Conservation (phyloP, 2,113 vertebrate species). For the Myiozetetes cayanensis region DNA sequence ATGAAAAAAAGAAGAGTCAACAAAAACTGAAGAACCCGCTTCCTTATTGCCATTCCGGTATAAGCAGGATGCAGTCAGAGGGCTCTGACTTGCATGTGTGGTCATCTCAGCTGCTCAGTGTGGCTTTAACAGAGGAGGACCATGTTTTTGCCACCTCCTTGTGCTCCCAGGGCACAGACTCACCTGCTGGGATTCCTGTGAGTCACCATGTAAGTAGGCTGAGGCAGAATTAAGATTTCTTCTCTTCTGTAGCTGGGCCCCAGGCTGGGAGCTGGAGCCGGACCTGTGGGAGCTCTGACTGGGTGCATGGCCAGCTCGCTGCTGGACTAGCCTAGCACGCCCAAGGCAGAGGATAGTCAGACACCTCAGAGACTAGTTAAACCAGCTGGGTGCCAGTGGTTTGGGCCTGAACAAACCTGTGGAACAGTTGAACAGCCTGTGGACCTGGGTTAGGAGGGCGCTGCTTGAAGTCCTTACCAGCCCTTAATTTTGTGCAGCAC, state of each 20-base stretch:
- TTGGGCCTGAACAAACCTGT: background rate
- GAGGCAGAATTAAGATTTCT: background rate
- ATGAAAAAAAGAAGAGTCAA: background rate
- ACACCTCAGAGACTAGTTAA: background rate
- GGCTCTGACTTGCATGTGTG: accelerated
- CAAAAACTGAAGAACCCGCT: background rate
- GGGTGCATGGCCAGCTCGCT: accelerated
- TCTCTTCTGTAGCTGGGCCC: background rate
- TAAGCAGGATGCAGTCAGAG: background rate
- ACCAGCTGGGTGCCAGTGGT: background rate
- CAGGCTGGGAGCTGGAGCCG: background rate
- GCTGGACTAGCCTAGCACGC: background rate
- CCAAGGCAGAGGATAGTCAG: background rate
- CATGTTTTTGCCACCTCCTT: accelerated
- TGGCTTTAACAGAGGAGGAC: background rate
- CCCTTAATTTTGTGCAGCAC: background rate
- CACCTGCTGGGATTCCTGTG: background rate
- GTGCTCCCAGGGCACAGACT: background rate
- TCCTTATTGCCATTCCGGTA: accelerated
- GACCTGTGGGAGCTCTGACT: background rate
- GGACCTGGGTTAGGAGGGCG: background rate
- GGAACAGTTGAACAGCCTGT: background rate
- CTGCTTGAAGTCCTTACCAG: background rate
- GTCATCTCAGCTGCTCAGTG: accelerated
- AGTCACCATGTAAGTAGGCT: background rate